Conservation (phyloP, 2,888 invertebrate genomes). For the Eueremaeus valkanovi region DNA sequence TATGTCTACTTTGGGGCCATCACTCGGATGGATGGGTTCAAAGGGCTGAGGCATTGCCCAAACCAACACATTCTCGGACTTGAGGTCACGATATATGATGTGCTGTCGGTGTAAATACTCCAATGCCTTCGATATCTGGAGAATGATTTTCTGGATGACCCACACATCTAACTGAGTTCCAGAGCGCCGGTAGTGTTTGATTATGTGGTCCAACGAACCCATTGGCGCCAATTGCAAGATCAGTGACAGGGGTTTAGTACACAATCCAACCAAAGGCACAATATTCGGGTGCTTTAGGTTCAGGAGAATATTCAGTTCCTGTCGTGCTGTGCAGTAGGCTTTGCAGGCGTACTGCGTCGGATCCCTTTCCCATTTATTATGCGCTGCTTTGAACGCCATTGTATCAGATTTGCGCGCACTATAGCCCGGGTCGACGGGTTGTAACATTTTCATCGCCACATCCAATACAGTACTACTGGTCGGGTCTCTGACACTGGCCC, state of each 20-base stretch:
- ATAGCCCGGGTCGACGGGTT: slow-evolving; percentile 81
- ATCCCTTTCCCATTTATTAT: slow-evolving; percentile 88
- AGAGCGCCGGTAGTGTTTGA: slow-evolving; percentile 77
- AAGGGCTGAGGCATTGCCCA: slow-evolving; percentile 88
- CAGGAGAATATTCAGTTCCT: slow-evolving; percentile 82
- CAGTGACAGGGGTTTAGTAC: slow-evolving; percentile 79
- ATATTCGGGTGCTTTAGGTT: slow-evolving; percentile 85
- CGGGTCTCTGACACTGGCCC: slow-evolving; percentile 57
- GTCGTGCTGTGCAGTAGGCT: slow-evolving; percentile 92
- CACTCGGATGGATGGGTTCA: slow-evolving; percentile 58
- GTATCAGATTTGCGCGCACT: slow-evolving; percentile 64
- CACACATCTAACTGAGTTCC: slow-evolving; percentile 76
- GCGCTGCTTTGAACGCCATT: slow-evolving; percentile 63
- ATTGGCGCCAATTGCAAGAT: slow-evolving; percentile 85
- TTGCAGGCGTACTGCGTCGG: slow-evolving; percentile 87
- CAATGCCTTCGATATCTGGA: slow-evolving; percentile 88
- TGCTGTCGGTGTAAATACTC: slow-evolving; percentile 89
- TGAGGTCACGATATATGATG: slow-evolving; percentile 87
- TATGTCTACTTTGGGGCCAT: slow-evolving; percentile 63
- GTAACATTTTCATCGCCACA: slow-evolving; percentile 92
- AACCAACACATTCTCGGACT: slow-evolving; percentile 97
- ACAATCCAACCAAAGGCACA: slow-evolving; percentile 83
- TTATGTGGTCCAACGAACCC: slow-evolving; percentile 78
- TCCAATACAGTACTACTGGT: slow-evolving; percentile 51
- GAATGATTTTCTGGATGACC: slow-evolving; percentile 74